Evolutionary conservation across 2,797 vertebrate genomes (phyloP), one percentile per base, ranked within the genome.

Genomic region (Avahi laniger): DNA sequence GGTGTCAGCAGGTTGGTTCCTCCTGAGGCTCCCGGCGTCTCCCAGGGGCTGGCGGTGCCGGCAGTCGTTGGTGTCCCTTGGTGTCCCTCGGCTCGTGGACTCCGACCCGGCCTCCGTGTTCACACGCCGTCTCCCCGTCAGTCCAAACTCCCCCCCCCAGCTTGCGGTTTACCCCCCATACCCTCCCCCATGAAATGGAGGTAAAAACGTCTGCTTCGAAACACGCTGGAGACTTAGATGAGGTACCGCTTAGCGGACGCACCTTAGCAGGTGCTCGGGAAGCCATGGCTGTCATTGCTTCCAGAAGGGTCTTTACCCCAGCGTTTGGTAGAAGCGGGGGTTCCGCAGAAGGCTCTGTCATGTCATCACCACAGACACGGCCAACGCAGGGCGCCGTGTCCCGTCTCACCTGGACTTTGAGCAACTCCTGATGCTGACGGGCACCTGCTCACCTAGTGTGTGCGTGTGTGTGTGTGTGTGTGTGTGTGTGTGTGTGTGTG

Each of bases 341-440:
- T 22, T 20, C n/a, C 43, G 4, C 22, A 22, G 41, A 57, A 52
- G 43, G 10, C 50, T 59, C 24, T 1, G 13, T 5, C 6, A 78
- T 7, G 20, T 30, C 7, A 65, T 15, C 0, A 4, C 2, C 50
- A 3, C 6, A 18, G 20, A 57, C 11, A 2, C 30, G 43, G 38
- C 12, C 18, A 1, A 10, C 28, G 17, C 28, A 3, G 41, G 22
- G 5, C 15, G n/a, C 48, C 1, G 28, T 8, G 5, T 38, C 26
- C 83, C 24, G 7, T 4, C 3, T 13, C 86, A 13, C 30, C 59
- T 26, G 33, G 67, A 38, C 59, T 52, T 26, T 38, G 30, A 80
- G 43, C 22, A 38, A 46, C 38, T 82, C 54, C 38, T 7, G 17
- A 15, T 0, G 3, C 84, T 41, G 2, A 41, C 18, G 24, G 35